These are phyloP conservation scores for Enteromius viviparus DNA, from an alignment of 2,797 vertebrate species.

Conservation along the genomic window DNA sequence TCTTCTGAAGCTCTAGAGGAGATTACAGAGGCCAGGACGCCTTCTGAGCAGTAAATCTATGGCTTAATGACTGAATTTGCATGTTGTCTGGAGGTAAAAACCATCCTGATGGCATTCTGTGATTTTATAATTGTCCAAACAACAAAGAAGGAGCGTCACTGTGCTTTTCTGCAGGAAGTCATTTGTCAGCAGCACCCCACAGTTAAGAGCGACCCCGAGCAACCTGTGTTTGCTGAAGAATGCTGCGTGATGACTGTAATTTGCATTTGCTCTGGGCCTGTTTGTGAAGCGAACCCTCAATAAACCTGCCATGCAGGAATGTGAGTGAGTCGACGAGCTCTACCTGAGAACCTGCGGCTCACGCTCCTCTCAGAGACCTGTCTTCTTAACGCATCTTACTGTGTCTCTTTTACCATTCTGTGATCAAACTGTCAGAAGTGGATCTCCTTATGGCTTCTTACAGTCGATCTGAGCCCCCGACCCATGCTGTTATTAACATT, in stretches of 20 bases:
- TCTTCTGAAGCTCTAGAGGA: not conserved
- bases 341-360: constrained; percentile 18
- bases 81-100: constrained; percentile 2
- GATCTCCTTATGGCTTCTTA: not conserved
- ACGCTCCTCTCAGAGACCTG: not conserved
- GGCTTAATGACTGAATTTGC: not conserved
- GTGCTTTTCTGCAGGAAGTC: constrained; percentile 78
- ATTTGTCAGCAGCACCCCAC: constrained; percentile 81
- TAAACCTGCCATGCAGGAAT: constrained; percentile 79
- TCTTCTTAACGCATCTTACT: not conserved
- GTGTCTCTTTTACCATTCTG: not conserved
- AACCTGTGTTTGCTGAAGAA: constrained; percentile 80
- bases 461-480: not conserved
- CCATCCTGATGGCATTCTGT: not conserved
- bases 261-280: constrained; percentile 74
- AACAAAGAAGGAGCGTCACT: constrained; percentile 17
- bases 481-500: not conserved
- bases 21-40: not conserved
- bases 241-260: constrained; percentile 81
- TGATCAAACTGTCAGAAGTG: not conserved
- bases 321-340: constrained; percentile 69
- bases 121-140: constrained; percentile 3
- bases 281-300: constrained; percentile 70
- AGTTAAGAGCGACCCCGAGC: constrained; percentile 72
- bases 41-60: not conserved